Conservation (phyloP, 2,888 invertebrate species). For the Spilarctia lutea region DNA sequence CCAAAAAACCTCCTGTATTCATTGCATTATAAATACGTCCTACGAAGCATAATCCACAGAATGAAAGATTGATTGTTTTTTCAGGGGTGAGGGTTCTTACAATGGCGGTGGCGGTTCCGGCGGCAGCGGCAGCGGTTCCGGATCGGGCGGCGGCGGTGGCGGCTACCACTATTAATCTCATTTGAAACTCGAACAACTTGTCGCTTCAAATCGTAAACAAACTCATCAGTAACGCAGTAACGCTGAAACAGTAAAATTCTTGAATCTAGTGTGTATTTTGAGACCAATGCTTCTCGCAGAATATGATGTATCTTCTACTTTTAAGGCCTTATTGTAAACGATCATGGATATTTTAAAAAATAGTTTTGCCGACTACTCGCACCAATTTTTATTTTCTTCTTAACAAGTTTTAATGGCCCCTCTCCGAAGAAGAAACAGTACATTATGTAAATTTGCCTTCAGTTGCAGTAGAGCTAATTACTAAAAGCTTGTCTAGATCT, state of each 20-base stretch:
- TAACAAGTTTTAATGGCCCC: neutral
- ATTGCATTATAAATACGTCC: neutral
- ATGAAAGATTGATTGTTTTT: constrained; percentile 30
- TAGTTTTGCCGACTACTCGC: too few relatives aligned
- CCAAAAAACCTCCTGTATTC: neutral
- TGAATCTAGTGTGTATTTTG: neutral
- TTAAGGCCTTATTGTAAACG: neutral
- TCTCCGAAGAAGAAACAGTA: neutral
- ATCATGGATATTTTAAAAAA: neutral
- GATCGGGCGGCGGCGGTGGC: constrained; percentile 53
- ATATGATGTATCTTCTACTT: neutral
- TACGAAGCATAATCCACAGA: neutral
- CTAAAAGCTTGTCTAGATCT: neutral
- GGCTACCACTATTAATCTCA: constrained; percentile 82
- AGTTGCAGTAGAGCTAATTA: neutral
- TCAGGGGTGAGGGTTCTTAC: constrained; percentile 78
- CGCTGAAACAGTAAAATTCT: neutral
- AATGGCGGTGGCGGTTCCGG: constrained; percentile 64
- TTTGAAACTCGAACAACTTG: constrained; percentile 43
- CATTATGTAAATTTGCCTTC: neutral
- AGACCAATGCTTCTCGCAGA: neutral
- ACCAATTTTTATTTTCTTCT: neutral
- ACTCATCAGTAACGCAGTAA: constrained; percentile 14
- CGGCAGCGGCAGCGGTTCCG: constrained; percentile 22
- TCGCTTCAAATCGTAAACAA: constrained; percentile 51